Conservation (phyloP, 1,140 invertebrate genomes). For the Procambarus clarkii region DNA sequence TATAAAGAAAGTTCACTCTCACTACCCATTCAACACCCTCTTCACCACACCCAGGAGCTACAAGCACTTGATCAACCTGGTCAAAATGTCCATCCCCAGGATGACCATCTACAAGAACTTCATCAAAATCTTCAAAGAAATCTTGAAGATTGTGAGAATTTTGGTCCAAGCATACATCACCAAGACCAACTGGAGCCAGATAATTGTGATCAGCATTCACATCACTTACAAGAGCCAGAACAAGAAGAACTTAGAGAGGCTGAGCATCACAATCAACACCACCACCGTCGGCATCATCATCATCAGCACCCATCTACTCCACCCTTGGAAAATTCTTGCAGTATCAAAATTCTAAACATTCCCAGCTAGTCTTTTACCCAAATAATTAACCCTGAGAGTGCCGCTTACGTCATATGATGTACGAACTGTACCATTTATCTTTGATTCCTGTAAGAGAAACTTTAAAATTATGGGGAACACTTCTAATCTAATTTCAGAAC, state of each 20-base stretch:
- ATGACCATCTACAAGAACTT: not conserved
- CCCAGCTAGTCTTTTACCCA: not conserved
- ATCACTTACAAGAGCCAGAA: not conserved
- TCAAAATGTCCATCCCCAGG: not conserved
- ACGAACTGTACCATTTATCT: too few relatives aligned
- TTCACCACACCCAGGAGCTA: not conserved
- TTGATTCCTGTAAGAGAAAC: too few relatives aligned
- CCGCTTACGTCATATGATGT: too few relatives aligned
- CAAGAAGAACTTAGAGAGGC: not conserved
- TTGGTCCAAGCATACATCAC: constrained; percentile 17
- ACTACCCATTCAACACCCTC: not conserved
- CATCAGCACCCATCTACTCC: constrained; percentile 1
- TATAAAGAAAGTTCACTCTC: not conserved
- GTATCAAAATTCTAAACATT: constrained; percentile 25
- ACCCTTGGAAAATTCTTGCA: not conserved
- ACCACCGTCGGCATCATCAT: not conserved
- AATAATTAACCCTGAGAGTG: too few relatives aligned
- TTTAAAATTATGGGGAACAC: too few relatives aligned
- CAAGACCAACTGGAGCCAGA: constrained; percentile 18
- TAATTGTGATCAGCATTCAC: not conserved
- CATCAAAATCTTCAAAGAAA: not conserved
- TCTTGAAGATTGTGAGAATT: constrained; percentile 22
- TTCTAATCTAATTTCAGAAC: too few relatives aligned
- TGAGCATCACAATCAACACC: not conserved
- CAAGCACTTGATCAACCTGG: not conserved